These are phyloP conservation scores for Anolis carolinensis DNA, from an alignment of 2,113 vertebrate genomes.

Conservation along the genomic window DNA sequence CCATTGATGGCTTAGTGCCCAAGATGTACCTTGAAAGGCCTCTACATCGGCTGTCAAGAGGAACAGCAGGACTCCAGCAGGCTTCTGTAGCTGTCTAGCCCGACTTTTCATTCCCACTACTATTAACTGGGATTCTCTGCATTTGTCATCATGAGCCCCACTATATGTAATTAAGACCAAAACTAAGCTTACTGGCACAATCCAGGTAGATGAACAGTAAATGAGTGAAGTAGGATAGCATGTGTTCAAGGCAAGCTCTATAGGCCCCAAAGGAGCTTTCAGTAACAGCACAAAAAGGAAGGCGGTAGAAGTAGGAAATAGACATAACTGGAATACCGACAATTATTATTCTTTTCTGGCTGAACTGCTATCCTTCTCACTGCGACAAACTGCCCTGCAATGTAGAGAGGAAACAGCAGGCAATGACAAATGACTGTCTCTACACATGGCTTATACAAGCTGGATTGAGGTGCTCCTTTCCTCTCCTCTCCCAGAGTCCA, in stretches of 20 bases:
- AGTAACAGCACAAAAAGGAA: background rate
- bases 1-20: background rate
- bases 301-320: background rate
- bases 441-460: too few species aligned
- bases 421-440: too few species aligned
- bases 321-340: background rate
- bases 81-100: background rate
- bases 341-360: background rate
- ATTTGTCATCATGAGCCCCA: background rate
- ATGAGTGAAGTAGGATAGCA: background rate
- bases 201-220: background rate
- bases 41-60: background rate
- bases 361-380: too few species aligned
- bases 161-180: background rate
- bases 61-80: background rate
- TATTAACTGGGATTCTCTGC: background rate
- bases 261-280: background rate
- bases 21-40: conserved; percentile 10
- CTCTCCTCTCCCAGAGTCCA: too few species aligned
- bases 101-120: background rate
- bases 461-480: too few species aligned
- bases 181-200: background rate
- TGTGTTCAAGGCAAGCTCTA: background rate
- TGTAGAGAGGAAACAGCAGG: too few species aligned
- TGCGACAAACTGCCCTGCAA: too few species aligned